Evolutionary conservation across 1,140 invertebrate genomes (phyloP), one percentile per base, ranked within the genome.

Genomic region (Periplaneta americana): DNA sequence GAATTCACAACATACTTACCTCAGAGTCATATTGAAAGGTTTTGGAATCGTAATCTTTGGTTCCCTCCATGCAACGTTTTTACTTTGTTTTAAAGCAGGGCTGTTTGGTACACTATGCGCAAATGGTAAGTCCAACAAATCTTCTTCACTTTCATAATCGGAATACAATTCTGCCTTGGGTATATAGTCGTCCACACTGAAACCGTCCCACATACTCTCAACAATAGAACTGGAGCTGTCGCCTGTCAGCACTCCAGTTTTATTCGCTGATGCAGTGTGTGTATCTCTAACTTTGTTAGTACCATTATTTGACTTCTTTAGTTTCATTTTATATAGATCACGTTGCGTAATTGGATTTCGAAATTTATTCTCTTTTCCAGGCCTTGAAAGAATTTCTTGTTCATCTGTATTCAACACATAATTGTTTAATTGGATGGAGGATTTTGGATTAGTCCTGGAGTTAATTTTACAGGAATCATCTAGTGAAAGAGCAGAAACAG

Each of bases 1-100:
- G 31, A 66, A 75, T 79, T 79, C 35, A 75, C 22, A 81, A 34
- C n/a, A 74, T 11, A 78, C 81, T 80, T 88, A 93, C 93, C 92
- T 91, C 83, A 92, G 87, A 3, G 91, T 92, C 89, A 93, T 93
- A 85, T 90, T 90, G 87, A 93, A 93, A 28, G 93, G 92, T 84
- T 92, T 92, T 0, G 92, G 91, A 75, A 92, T 88, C 0, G 92
- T 93, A 66, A 83, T 83, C 36, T 79, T 79, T 22, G 82, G 80
- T 34, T 74, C 80, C 48, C 34, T 22, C 88, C 87, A 48, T 88
- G 86, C 88, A 86, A 89, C 48, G 86, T 85, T 83, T 87, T 87
- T 74, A 87, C 85, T 82, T 82, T 87, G 39, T 74, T 83, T 2
- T 87, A 83, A 22, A 9, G 82, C n/a, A 13, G 91, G 91, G 86